Conservation (phyloP, 2,797 vertebrate genomes). For the Halcyon leucocephala region DNA sequence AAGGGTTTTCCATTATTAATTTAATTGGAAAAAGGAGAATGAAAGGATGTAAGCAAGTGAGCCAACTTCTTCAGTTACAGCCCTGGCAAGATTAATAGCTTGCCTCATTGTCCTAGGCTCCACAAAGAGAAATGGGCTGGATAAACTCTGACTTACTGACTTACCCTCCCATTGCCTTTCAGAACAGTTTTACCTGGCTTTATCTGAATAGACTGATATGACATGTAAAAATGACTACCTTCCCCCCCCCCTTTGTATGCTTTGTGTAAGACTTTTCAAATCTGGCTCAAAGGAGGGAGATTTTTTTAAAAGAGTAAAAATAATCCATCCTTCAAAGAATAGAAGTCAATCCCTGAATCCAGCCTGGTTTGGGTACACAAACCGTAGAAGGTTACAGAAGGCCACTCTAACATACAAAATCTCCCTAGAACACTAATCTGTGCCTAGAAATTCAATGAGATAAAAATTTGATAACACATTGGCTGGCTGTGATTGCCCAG, state of each 20-base stretch:
- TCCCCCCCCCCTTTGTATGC: not conserved
- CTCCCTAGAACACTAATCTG: not conserved
- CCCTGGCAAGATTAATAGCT: slow-evolving; percentile 24
- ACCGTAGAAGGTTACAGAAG: not conserved
- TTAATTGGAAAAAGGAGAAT: not conserved
- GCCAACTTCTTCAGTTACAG: slow-evolving; percentile 2
- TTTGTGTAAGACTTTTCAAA: slow-evolving; percentile 17
- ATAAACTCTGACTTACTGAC: slow-evolving; percentile 53
- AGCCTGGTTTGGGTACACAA: not conserved
- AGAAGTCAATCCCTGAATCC: not conserved
- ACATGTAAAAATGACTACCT: not conserved
- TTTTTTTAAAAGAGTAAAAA: not conserved
- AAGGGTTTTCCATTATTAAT: not conserved
- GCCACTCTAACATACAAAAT: not conserved
- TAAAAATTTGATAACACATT: slow-evolving; percentile 49
- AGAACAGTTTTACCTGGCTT: slow-evolving; percentile 31
- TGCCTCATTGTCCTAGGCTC: slow-evolving; percentile 20
- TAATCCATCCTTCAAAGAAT: not conserved
- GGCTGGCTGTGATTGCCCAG: slow-evolving; percentile 25
- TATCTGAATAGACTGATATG: slow-evolving; percentile 38
- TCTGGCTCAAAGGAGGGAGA: slow-evolving; percentile 11
- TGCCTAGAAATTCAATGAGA: not conserved
- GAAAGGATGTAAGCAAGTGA: not conserved
- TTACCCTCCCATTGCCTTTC: slow-evolving; percentile 44
- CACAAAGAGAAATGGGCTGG: slow-evolving; percentile 33